Evolutionary conservation across 2,888 invertebrate species (phyloP).

Genomic region (Eupeodes luniger): DNA sequence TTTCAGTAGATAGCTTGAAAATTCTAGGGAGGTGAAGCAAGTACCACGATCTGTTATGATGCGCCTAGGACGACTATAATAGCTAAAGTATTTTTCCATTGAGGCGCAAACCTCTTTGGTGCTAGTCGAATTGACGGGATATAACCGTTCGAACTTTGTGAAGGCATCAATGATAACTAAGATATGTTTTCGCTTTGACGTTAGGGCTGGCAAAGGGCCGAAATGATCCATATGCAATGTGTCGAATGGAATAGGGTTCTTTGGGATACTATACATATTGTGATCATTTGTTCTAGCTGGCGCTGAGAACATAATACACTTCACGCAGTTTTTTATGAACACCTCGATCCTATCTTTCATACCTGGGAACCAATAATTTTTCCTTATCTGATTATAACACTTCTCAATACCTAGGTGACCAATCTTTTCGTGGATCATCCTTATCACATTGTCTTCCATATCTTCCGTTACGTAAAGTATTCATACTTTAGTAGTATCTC

Average conservation of each 20-base stretch:
- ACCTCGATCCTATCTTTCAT: background rate
- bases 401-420: slow-evolving; percentile 19
- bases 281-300: background rate
- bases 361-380: slow-evolving; percentile 44
- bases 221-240: background rate
- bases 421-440: too few species aligned
- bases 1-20: slow-evolving; percentile 19
- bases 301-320: background rate
- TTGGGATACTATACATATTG: background rate
- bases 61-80: slow-evolving; percentile 42
- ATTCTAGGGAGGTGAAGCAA: slow-evolving; percentile 49
- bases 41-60: slow-evolving; percentile 37
- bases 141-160: slow-evolving; percentile 12
- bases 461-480: slow-evolving; percentile 2
- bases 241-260: background rate
- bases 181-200: slow-evolving; percentile 13
- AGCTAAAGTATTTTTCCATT: slow-evolving; percentile 11
- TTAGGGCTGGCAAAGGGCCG: background rate
- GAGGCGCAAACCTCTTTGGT: slow-evolving; percentile 37
- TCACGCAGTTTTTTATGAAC: background rate
- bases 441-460: slow-evolving; percentile 30
- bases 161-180: slow-evolving; percentile 22
- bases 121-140: slow-evolving; percentile 38
- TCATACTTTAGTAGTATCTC: slow-evolving; percentile 8
- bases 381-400: background rate